Percentiles rank a stretch among this genome's conserved stretches.
Evolutionary conservation across 2,797 vertebrate genomes (phyloP).

Genomic region (Xenops minutus): DNA sequence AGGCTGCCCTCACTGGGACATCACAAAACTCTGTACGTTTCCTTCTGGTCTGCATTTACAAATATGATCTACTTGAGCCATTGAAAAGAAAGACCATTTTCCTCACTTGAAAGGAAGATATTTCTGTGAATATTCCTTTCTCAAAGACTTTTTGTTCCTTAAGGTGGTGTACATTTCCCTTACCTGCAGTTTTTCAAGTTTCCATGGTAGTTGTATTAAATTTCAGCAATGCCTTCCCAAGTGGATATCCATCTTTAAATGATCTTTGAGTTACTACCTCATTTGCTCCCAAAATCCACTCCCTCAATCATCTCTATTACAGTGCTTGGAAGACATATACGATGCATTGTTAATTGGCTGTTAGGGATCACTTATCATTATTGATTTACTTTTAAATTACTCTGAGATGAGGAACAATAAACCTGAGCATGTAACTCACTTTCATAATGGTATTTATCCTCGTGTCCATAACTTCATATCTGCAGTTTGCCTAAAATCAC

Average conservation of each 20-base stretch:
- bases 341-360: neutral
- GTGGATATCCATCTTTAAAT: neutral
- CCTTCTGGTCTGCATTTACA: neutral
- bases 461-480: neutral
- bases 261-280: neutral
- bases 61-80: neutral
- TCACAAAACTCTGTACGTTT: fast-evolving
- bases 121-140: neutral
- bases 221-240: neutral
- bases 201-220: neutral
- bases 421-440: neutral
- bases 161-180: neutral
- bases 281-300: neutral
- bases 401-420: neutral
- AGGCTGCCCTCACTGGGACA: neutral
- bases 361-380: neutral
- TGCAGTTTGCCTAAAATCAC: neutral
- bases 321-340: neutral
- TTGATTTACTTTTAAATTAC: constrained; percentile 15
- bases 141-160: neutral
- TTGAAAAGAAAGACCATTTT: neutral
- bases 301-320: neutral
- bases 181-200: neutral
- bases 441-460: neutral
- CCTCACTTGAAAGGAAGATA: neutral